Evolutionary conservation across 2,113 vertebrate species (phyloP).

Genomic region (Zeus faber): DNA sequence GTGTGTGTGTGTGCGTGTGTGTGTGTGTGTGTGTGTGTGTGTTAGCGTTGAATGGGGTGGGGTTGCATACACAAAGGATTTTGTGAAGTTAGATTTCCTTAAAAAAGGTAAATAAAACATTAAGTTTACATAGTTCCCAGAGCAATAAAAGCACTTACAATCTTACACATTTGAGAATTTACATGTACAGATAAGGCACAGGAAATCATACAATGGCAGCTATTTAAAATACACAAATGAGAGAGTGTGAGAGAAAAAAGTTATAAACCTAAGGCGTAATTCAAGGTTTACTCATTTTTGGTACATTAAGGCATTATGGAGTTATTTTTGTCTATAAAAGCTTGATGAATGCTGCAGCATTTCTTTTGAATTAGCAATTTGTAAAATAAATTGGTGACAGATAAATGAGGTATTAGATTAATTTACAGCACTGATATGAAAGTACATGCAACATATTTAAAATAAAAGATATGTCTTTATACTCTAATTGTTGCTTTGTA

Average conservation of each 20-base stretch:
- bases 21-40: constrained; percentile 10
- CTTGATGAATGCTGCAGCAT: neutral
- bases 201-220: constrained; percentile 43
- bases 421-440: constrained; percentile 1
- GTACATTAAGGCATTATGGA: constrained; percentile 3
- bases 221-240: constrained; percentile 45
- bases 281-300: constrained; percentile 15
- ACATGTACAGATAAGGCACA: constrained; percentile 62
- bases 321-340: neutral
- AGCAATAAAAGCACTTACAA: constrained; percentile 50
- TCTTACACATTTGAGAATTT: constrained; percentile 40
- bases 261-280: constrained; percentile 19
- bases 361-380: neutral
- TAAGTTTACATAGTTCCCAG: constrained; percentile 46
- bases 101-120: constrained; percentile 31
- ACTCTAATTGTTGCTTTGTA: neutral
- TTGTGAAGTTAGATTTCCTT: neutral
- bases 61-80: constrained; percentile 7
- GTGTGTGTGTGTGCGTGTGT: constrained; percentile 11
- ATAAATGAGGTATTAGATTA: too few species aligned
- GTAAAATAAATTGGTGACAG: neutral
- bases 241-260: constrained; percentile 30
- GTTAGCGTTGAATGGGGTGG: neutral
- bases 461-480: neutral
- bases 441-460: constrained; percentile 7